phyloP scores from a whole-genome alignment of 2,113 vertebrate species.

The Dipodomys stephensi region DNA sequence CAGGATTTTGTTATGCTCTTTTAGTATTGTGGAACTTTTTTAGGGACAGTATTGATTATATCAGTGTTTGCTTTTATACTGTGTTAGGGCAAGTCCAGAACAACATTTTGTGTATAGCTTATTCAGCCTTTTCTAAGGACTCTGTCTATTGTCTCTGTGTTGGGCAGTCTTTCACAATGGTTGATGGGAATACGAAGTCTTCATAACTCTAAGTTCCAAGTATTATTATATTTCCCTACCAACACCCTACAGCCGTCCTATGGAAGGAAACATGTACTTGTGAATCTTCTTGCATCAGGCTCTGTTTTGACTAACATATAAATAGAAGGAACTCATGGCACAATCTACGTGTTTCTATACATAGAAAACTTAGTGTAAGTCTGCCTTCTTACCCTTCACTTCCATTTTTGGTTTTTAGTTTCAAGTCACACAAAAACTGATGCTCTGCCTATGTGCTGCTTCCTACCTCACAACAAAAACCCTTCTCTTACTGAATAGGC shows the following conservation, averaged over 20 bases:
- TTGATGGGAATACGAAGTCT: neutral
- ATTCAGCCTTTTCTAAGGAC: neutral
- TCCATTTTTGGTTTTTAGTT: slow-evolving; percentile 54
- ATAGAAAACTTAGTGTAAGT: neutral
- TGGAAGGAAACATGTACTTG: too few relatives aligned
- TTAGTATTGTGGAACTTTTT: slow-evolving; percentile 6
- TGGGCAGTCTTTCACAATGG: neutral
- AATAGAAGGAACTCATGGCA: neutral
- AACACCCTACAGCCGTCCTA: neutral
- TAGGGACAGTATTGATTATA: neutral
- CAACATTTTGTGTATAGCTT: neutral
- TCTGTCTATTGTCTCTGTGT: neutral
- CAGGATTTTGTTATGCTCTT: neutral
- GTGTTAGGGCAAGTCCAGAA: neutral
- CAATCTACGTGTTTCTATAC: neutral
- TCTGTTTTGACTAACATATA: neutral
- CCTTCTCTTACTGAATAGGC: slow-evolving; percentile 60
- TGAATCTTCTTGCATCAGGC: neutral
- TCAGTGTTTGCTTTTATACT: neutral
- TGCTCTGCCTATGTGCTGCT: slow-evolving; percentile 12
- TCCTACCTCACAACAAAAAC: slow-evolving; percentile 69
- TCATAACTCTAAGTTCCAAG: neutral
- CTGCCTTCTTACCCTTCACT: slow-evolving; percentile 35
- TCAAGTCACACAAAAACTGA: slow-evolving; percentile 53
- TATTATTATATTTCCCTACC: neutral